Conservation (phyloP, 2,797 vertebrate genomes). For the Hapalemur alaotrensis region DNA sequence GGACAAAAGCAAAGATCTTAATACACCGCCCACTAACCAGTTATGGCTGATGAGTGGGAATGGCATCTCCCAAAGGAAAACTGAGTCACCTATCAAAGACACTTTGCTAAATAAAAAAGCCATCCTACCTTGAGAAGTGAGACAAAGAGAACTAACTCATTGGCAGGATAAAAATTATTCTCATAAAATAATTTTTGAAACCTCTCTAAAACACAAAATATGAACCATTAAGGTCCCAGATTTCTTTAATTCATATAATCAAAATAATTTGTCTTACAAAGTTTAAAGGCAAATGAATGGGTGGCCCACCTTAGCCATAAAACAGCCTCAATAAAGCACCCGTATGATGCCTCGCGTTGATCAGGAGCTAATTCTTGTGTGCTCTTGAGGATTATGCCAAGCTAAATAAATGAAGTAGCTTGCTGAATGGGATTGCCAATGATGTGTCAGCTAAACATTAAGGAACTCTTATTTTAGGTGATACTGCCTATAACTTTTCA, state of each 20-base stretch:
- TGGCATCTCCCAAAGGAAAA: not conserved
- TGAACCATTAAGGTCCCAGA: not conserved
- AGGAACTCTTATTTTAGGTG: not conserved
- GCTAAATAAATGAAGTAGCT: not conserved
- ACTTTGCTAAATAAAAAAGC: not conserved
- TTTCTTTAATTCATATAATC: not conserved
- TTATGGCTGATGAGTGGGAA: not conserved
- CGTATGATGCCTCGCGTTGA: not conserved
- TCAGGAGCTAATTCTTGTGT: not conserved
- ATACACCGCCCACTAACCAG: not conserved
- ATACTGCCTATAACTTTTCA: not conserved
- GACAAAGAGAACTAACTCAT: not conserved
- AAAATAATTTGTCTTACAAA: constrained; percentile 12
- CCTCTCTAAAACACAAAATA: not conserved
- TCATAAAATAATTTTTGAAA: not conserved
- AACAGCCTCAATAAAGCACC: not conserved
- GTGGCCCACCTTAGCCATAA: not conserved
- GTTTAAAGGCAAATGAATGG: not conserved
- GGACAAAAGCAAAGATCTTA: not conserved
- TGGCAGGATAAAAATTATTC: not conserved
- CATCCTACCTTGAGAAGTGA: not conserved
- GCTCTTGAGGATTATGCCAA: not conserved
- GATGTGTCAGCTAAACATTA: not conserved
- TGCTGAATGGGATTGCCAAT: not conserved
- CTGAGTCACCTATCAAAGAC: not conserved